phyloP scores from a whole-genome alignment of 2,888 invertebrate species.

The Urechis unicinctus region DNA sequence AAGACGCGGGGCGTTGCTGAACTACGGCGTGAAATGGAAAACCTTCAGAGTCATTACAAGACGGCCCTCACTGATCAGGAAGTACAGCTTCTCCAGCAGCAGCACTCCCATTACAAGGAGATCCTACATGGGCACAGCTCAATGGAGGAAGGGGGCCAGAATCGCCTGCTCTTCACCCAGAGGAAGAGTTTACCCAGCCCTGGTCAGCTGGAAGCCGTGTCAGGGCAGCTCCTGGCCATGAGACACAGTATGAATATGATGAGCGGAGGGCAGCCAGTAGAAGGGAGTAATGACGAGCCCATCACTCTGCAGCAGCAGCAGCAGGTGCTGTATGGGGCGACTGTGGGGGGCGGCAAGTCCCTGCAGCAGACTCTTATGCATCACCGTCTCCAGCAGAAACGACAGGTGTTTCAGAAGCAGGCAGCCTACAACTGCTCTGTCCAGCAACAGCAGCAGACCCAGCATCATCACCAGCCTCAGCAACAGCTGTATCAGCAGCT shows the following conservation, averaged over 20 bases:
- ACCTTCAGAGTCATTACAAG: slow-evolving; percentile 15
- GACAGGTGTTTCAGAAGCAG: slow-evolving; percentile 76
- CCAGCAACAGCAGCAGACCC: slow-evolving; percentile 12
- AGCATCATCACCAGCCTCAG: slow-evolving; percentile 8
- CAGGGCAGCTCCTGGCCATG: slow-evolving; percentile 45
- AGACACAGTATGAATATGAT: slow-evolving; percentile 48
- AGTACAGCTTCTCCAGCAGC: slow-evolving; percentile 29
- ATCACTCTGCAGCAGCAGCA: too few species aligned
- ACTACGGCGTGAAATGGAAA: slow-evolving; percentile 66
- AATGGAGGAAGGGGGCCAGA: slow-evolving; percentile 23
- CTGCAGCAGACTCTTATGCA: slow-evolving; percentile 76
- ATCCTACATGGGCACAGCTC: slow-evolving; percentile 25
- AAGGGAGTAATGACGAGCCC: too few species aligned
- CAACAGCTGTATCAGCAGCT: slow-evolving; percentile 57
- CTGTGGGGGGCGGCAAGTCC: slow-evolving; percentile 17
- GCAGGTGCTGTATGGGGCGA: neutral
- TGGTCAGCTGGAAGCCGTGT: slow-evolving; percentile 44
- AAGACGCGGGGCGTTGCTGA: slow-evolving; percentile 77
- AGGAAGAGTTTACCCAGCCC: slow-evolving; percentile 13
- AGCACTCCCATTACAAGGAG: slow-evolving; percentile 22
- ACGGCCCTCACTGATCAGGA: slow-evolving; percentile 23
- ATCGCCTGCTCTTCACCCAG: slow-evolving; percentile 1
- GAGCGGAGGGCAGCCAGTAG: slow-evolving; percentile 36
- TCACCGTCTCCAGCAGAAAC: slow-evolving; percentile 75
- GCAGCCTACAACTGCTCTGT: slow-evolving; percentile 33